Base-by-base conservation (phyloP, 2,888 invertebrate genomes). In the Molorchus minor region DNA sequence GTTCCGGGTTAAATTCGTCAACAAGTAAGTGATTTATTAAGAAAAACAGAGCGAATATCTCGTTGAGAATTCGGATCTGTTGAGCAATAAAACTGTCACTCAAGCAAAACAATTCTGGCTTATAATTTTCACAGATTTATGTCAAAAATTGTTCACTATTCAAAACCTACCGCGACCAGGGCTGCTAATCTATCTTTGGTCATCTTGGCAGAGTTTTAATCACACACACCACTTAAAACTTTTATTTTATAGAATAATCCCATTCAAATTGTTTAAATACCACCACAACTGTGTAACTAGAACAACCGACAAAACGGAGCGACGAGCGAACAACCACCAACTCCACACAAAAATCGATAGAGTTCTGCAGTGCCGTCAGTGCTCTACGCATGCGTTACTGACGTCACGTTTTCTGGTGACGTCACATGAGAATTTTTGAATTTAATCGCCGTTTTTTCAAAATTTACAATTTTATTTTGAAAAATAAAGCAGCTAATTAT, bases 141-240 rank as follows among this genome's bases (percentile, higher is more conserved):
- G 29, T 43, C 35, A 55, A 49, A 58, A 58, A 64, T 61, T 51
- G 55, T 58, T 43, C 41, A 60, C 61, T 53, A 45, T 56, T 45
- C 54, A 65, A 58, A 67, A 69, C 91, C 89, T 86, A 93, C 93
- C 89, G 94, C 94, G 86, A 93, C 93, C 79, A 95, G 89, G 84
- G 94, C 95, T 86, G 94, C 94, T 88, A 95, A 90, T 90, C 94
- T 94, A 88, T 95, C 95, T 90, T 95, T 95, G 86, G 94, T 94
- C 94, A 94, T 95, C 83, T 80, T 87, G 82, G 56, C 51, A 64
- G 61, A 53, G 35, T 45, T 61, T 56, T 35, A 58, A 58, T 56
- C 86, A 87, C 87, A 87, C 87, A 86, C 86, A 85, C 85, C 84
- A 85, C 84, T 81, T 82, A 84, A 83, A 84, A 84, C 84, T 84